Percentiles rank a stretch among this genome's conserved stretches.
Evolutionary conservation across 2,113 vertebrate genomes (phyloP).

Genomic region (Mobula birostris): DNA sequence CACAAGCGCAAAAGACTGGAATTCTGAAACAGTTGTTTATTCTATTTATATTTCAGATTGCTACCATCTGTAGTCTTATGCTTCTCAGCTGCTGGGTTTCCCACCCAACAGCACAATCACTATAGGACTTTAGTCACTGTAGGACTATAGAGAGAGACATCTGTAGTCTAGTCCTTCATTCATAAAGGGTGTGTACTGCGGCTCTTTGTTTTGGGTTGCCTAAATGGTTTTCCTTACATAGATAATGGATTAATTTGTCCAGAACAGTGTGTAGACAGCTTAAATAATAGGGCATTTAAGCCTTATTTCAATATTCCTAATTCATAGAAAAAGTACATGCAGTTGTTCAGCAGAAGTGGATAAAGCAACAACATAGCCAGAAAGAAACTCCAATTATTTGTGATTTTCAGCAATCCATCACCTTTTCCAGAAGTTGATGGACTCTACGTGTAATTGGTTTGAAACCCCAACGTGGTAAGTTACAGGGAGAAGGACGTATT

Average conservation of each 20-base stretch:
- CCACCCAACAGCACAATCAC: no score
- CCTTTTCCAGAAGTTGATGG: not conserved
- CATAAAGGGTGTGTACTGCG: not conserved
- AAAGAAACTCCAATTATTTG: not conserved
- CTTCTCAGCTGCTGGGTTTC: no score
- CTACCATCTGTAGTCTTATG: no score
- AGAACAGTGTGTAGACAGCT: not conserved
- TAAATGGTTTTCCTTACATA: no score
- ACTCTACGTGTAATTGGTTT: no score
- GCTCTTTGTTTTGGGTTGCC: no score
- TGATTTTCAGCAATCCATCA: not conserved
- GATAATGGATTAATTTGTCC: not conserved
- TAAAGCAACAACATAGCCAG: not conserved
- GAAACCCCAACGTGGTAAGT: not conserved
- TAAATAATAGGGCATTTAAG: not conserved
- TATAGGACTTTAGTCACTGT: no score
- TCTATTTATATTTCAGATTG: no score
- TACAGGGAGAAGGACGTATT: not conserved
- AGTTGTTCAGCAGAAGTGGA: not conserved
- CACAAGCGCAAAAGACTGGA: no score
- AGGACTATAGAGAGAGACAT: not conserved
- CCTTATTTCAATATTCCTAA: not conserved
- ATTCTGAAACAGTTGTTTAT: no score
- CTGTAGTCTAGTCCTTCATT: not conserved
- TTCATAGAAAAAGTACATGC: not conserved